phyloP scores from a whole-genome alignment of 1,140 invertebrate species.

The Lethocerus indicus region DNA sequence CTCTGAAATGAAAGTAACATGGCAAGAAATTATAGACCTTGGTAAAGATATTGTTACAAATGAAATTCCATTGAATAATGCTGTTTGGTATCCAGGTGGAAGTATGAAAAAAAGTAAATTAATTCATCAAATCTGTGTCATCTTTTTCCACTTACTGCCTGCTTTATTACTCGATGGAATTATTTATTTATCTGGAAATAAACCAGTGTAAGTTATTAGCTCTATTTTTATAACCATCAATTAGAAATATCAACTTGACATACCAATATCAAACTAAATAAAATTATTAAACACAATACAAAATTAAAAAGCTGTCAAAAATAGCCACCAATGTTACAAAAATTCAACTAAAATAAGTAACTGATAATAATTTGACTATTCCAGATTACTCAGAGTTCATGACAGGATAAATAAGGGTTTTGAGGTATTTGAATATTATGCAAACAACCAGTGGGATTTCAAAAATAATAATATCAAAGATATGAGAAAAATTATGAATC shows the following conservation, averaged over 20 bases:
- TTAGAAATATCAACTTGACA: too few relatives aligned
- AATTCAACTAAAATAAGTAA: background rate
- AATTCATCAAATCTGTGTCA: constrained; percentile 56
- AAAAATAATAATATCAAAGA: constrained; percentile 40
- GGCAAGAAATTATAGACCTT: constrained; percentile 66
- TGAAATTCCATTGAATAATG: constrained; percentile 53
- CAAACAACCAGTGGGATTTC: constrained; percentile 73
- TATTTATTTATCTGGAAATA: constrained; percentile 56
- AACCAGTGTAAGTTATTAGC: constrained; percentile 70
- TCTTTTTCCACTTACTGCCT: constrained; percentile 71
- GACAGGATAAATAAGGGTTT: constrained; percentile 62
- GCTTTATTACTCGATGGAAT: constrained; percentile 63
- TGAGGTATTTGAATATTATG: constrained; percentile 72
- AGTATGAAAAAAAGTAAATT: constrained; percentile 67
- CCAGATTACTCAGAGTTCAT: constrained; percentile 52
- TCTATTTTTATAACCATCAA: too few relatives aligned
- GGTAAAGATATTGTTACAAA: constrained; percentile 58
- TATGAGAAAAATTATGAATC: constrained; percentile 39
- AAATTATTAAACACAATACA: too few relatives aligned
- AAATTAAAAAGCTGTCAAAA: too few relatives aligned
- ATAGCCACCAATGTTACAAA: background rate
- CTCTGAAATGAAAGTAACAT: constrained; percentile 50
- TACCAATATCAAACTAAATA: too few relatives aligned
- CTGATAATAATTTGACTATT: constrained; percentile 14
- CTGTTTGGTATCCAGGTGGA: constrained; percentile 77